These are phyloP conservation scores for Zalophus californianus DNA, from an alignment of 2,797 vertebrate genomes.

Conservation along the genomic window DNA sequence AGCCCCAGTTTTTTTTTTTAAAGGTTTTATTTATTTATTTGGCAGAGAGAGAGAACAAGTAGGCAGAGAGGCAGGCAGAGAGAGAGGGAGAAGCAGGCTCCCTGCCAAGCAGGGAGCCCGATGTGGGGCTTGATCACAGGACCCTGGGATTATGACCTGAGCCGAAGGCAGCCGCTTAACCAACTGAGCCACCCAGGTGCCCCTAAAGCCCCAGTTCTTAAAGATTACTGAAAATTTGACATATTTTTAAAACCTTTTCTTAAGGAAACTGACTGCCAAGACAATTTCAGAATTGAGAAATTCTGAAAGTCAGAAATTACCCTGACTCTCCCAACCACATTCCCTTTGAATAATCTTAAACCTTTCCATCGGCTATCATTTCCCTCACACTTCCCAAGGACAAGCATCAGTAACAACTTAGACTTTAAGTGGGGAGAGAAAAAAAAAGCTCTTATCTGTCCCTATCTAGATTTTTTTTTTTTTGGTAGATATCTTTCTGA, in stretches of 20 bases:
- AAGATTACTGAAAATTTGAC: background rate
- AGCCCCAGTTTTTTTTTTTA: background rate
- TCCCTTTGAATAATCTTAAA: background rate
- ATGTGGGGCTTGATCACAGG: too few relatives aligned
- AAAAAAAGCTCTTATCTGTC: background rate
- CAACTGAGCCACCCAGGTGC: too few relatives aligned
- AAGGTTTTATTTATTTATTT: too few relatives aligned
- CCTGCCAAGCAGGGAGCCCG: too few relatives aligned
- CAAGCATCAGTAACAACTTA: background rate
- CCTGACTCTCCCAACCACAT: background rate
- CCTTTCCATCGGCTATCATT: background rate
- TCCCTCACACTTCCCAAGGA: background rate
- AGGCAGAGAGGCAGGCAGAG: too few relatives aligned
- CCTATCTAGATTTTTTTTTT: background rate
- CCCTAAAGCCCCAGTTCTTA: background rate
- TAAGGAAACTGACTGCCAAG: background rate
- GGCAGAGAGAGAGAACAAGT: too few relatives aligned
- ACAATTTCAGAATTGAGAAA: background rate
- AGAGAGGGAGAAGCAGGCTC: too few relatives aligned
- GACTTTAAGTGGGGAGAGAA: background rate
- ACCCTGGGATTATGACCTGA: too few relatives aligned
- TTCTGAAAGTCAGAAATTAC: conserved; percentile 6
- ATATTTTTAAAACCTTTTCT: background rate
- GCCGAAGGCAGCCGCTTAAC: too few relatives aligned
- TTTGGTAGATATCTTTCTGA: background rate